Base-by-base conservation (phyloP, 2,888 invertebrate species). In the Conus canariensis region DNA sequence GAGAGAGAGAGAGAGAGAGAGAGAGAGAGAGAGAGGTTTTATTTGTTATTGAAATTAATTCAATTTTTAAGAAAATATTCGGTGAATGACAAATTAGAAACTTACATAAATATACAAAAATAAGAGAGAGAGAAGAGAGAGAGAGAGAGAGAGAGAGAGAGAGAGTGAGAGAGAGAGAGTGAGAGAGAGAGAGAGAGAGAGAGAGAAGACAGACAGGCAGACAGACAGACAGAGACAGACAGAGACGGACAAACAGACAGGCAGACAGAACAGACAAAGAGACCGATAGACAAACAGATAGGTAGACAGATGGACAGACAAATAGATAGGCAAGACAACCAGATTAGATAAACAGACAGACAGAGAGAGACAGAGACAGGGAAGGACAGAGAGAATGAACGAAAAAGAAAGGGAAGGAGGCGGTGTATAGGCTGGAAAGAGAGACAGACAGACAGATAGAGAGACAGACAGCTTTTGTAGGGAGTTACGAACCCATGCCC, bases 161-260 rank as follows among this genome's bases (percentile, higher is more conserved):
- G n/a, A 74, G n/a, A n/a, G n/a, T 6, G 74, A 74, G 74, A 74
- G 74, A 74, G 74, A 74, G 59, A 59, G 85, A 59, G 85, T 56
- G 85, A 59, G 85, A 85, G 85, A 85, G 59, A 85, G 59, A 56
- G 58, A 85, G 85, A 59, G n/a, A 59, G 56, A 45, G 8, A n/a
- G 59, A 59, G n/a, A 85, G 59, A 45, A 19, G n/a, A n/a, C 5
- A 19, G n/a, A 14, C 5, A 85, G 85, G 56, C 45, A 85, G 74
- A n/a, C n/a, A 74, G 74, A 74, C 0, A 74, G 74, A 12, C 67
- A 74, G 19, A 70, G 70, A 70, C 19, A 70, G 70, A 70, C 19
- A 22, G 70, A 3, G 0, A 22, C 16, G n/a, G 22, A 22, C 16
- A 70, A 8, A 70, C 16, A 12, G 22, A 70, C 45, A 45, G 45